These are phyloP conservation scores for Cyprinodon brontotheroides DNA, from an alignment of 2,113 vertebrate species.

Conservation along the genomic window DNA sequence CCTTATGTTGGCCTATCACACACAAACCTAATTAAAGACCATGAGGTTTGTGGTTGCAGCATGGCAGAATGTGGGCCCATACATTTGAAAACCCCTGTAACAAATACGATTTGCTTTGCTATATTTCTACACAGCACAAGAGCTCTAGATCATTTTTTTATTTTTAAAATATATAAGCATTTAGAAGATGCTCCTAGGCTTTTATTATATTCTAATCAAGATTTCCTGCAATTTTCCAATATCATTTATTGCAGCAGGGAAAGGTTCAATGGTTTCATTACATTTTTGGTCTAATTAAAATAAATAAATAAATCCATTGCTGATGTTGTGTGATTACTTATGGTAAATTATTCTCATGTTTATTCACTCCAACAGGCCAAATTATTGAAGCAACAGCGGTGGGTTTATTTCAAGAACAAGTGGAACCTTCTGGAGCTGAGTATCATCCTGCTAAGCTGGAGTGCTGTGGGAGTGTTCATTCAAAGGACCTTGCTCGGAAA, in stretches of 20 bases:
- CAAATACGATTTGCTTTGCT: background rate
- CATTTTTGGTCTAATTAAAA: too few species aligned
- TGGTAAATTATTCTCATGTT: background rate
- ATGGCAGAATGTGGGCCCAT: too few species aligned
- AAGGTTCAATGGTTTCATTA: too few species aligned
- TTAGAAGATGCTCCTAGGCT: background rate
- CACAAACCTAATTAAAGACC: too few species aligned
- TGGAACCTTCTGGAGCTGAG: slow-evolving; percentile 88
- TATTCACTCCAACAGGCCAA: slow-evolving; percentile 79
- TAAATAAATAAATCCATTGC: too few species aligned
- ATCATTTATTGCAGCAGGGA: background rate
- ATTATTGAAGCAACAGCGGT: slow-evolving; percentile 82
- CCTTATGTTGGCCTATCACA: too few species aligned
- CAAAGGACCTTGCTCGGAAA: slow-evolving; percentile 81
- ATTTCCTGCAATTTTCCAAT: background rate
- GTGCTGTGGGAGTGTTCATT: slow-evolving; percentile 84
- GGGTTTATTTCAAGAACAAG: slow-evolving; percentile 85
- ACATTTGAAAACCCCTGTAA: too few species aligned
- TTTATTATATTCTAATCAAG: background rate
- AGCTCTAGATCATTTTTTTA: background rate
- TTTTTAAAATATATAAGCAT: background rate
- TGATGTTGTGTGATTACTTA: background rate
- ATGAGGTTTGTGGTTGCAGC: too few species aligned
- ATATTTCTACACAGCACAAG: background rate
- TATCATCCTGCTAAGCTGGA: slow-evolving; percentile 89